phyloP scores from a whole-genome alignment of 2,113 vertebrate species.

The Hipposideros armiger region DNA sequence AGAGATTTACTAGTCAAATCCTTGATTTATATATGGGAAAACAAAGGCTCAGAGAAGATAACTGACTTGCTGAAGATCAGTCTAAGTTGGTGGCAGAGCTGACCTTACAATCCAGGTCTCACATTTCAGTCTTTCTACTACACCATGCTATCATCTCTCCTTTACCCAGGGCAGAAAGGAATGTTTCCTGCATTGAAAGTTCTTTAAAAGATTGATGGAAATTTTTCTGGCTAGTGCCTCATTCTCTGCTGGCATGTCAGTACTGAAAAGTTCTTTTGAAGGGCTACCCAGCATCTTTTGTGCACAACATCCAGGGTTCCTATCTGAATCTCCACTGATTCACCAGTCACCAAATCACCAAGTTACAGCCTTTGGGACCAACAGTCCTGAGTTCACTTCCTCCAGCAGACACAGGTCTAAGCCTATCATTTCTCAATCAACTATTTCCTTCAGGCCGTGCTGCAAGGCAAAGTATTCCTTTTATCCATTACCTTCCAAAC shows the following conservation, averaged over 20 bases:
- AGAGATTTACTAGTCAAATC: neutral
- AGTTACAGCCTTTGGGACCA: conserved; percentile 9
- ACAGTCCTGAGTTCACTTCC: neutral
- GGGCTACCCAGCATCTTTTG: conserved; percentile 5
- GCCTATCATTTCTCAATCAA: neutral
- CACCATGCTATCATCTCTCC: neutral
- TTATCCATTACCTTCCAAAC: conserved; percentile 32
- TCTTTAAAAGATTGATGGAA: neutral
- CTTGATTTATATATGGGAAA: conserved; percentile 28
- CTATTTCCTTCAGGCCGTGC: neutral
- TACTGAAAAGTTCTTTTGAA: conserved; percentile 38
- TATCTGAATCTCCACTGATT: conserved; percentile 12
- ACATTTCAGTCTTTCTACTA: neutral
- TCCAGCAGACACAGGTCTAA: neutral
- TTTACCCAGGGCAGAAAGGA: neutral
- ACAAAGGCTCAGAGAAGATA: conserved; percentile 11
- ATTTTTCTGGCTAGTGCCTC: conserved; percentile 11
- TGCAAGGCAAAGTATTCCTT: conserved; percentile 28
- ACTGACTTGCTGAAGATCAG: neutral
- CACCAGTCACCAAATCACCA: conserved; percentile 26
- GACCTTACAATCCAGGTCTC: neutral
- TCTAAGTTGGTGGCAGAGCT: conserved; percentile 11
- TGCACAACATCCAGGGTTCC: conserved; percentile 44
- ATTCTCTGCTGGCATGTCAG: neutral
- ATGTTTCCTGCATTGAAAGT: neutral